Conservation (phyloP, 1,140 invertebrate species). For the Magallana angulata region DNA sequence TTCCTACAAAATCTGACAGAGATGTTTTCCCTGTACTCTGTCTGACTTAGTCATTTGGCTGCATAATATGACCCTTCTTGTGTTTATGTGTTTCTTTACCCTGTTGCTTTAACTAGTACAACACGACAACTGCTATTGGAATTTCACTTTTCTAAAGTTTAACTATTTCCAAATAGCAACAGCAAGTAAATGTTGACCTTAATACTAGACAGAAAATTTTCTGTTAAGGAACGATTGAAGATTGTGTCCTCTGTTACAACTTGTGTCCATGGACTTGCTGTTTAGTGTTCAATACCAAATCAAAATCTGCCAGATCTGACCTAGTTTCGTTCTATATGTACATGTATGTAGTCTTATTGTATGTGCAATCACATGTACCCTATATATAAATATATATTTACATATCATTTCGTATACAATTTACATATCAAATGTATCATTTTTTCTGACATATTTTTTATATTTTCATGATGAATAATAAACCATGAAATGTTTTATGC, state of each 20-base stretch:
- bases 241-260: too few species aligned
- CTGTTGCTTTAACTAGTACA: not conserved
- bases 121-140: too few species aligned
- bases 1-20: not conserved
- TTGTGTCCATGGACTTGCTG: not conserved
- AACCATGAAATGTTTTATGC: not conserved
- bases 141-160: too few species aligned
- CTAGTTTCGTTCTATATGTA: not conserved
- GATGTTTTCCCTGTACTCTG: too few species aligned
- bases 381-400: conserved; percentile 7
- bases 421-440: conserved; percentile 36
- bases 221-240: too few species aligned
- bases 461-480: conserved; percentile 46
- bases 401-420: conserved; percentile 38
- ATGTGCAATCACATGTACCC: conserved; percentile 30
- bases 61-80: conserved; percentile 1
- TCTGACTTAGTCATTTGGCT: not conserved
- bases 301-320: conserved; percentile 21
- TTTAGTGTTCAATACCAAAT: conserved; percentile 22
- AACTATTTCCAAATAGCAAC: too few species aligned
- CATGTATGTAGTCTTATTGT: conserved; percentile 18
- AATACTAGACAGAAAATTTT: too few species aligned
- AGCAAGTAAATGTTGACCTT: too few species aligned
- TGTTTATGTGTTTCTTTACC: not conserved
- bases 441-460: conserved; percentile 42